Base-by-base conservation (phyloP, 2,888 invertebrate genomes). In the Sinhomidia bicolor region DNA sequence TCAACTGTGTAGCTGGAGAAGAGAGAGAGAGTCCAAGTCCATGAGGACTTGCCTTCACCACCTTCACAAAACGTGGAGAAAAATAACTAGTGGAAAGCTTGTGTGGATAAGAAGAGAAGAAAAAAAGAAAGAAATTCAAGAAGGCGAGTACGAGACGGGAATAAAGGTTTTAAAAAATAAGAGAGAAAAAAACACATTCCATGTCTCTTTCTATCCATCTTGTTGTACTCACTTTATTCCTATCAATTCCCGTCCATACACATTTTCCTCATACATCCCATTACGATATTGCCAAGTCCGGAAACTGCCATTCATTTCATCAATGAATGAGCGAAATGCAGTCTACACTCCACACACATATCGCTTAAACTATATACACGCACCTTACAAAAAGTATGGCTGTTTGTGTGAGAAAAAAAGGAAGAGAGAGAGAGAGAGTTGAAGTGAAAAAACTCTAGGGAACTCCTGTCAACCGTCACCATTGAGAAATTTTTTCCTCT, bases 241-340 rank as follows among this genome's bases (percentile, higher is more conserved):
- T 26, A 65, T 62, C 41, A 44, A 74, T 44, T 71, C 79, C 68
- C 79, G 54, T 71, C 47, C 41, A 51, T 74, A 74, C 71, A 86
- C 76, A 47, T 10, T 26, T 9, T 51, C 54, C 36, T 62, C 81
- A 87, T 76, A 74, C 74, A 68, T 60, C 41, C 86, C 54, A 79
- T 85, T 79, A 80, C 57, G 86, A 74, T 86, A 86, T 86, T 86
- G 81, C 86, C 74, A 74, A 76, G 81, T 74, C 71, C 87, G 87
- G 87, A 87, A 87, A 81, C 87, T 80, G 80, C 68, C 80, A 85
- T 85, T 87, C 87, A 87, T 60, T 76, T 23, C 32, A 20, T 51
- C 29, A 79, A 65, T n/a, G 74, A 78, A 78, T 83, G 44, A n/a
- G n/a, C n/a, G n/a, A n/a, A n/a, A n/a, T n/a, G n/a, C n/a, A n/a